Conservation (phyloP, 2,113 vertebrate genomes). For the Dromas ardeola region DNA sequence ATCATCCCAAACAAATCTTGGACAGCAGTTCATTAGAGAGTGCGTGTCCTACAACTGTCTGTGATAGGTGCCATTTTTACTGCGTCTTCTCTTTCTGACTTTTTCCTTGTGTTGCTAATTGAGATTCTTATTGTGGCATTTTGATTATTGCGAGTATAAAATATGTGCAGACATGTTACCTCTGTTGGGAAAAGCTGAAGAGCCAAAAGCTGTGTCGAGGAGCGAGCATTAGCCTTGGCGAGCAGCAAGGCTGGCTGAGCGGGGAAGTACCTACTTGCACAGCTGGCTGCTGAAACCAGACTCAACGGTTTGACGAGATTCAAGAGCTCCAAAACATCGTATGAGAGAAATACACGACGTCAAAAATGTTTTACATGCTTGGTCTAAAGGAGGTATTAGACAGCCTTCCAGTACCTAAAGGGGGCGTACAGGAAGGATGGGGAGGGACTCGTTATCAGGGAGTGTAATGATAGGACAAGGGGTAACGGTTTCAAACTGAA, state of each 20-base stretch:
- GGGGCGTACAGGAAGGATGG: too few relatives aligned
- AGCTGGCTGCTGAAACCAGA: background rate
- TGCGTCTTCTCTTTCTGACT: background rate
- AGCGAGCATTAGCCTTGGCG: background rate
- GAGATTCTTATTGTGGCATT: background rate
- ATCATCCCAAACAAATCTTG: background rate
- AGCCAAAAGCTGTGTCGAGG: background rate
- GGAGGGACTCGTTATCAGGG: too few relatives aligned
- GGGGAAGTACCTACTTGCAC: background rate
- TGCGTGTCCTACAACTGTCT: background rate
- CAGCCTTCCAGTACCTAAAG: background rate
- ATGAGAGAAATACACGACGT: background rate
- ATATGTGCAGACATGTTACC: accelerated
- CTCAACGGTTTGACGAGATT: background rate
- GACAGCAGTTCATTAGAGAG: background rate
- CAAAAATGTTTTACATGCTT: background rate
- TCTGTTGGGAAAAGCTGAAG: background rate
- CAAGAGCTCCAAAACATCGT: background rate
- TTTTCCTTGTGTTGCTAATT: background rate
- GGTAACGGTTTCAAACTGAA: too few relatives aligned
- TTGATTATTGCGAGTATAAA: background rate
- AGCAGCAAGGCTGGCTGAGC: background rate
- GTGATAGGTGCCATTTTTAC: background rate
- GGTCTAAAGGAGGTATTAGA: background rate
- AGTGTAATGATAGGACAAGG: too few relatives aligned